Conservation (phyloP, 2,888 invertebrate species). For the Zygothrica quintamaculata region DNA sequence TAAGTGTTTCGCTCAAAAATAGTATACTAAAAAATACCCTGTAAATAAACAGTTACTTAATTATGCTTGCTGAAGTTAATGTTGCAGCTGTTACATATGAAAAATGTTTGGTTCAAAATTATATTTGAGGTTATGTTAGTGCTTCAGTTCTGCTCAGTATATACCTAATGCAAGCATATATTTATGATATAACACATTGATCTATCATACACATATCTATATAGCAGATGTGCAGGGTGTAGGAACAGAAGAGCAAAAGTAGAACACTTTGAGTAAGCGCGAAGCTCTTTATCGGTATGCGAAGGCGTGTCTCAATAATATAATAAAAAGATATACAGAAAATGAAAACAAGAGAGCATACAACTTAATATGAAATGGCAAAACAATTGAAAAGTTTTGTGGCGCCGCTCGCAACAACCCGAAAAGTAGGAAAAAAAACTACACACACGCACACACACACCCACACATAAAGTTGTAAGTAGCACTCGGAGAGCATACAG, state of each 20-base stretch:
- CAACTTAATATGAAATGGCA: constrained; percentile 52
- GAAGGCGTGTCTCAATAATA: constrained; percentile 6
- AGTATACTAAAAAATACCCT: neutral
- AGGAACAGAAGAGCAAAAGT: constrained; percentile 8
- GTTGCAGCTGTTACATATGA: too few species aligned
- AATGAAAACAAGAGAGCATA: constrained; percentile 17
- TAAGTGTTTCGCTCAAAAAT: neutral
- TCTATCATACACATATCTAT: constrained; percentile 8
- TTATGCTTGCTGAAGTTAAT: too few species aligned
- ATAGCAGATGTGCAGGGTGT: neutral
- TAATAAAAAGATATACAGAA: constrained; percentile 9
- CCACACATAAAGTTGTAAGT: neutral
- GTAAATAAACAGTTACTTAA: too few species aligned
- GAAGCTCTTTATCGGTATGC: constrained; percentile 12
- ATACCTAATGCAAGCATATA: too few species aligned
- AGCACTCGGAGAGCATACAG: constrained; percentile 1
- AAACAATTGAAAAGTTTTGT: constrained; percentile 60
- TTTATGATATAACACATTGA: too few species aligned
- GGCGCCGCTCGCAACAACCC: constrained; percentile 48
- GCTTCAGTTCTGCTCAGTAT: too few species aligned
- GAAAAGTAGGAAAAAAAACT: neutral
- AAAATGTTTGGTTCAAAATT: too few species aligned
- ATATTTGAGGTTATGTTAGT: too few species aligned
- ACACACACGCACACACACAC: too few species aligned
- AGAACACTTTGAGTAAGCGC: constrained; percentile 13